Evolutionary conservation across 2,113 vertebrate species (phyloP).

Genomic region (Microcebus jonahi): DNA sequence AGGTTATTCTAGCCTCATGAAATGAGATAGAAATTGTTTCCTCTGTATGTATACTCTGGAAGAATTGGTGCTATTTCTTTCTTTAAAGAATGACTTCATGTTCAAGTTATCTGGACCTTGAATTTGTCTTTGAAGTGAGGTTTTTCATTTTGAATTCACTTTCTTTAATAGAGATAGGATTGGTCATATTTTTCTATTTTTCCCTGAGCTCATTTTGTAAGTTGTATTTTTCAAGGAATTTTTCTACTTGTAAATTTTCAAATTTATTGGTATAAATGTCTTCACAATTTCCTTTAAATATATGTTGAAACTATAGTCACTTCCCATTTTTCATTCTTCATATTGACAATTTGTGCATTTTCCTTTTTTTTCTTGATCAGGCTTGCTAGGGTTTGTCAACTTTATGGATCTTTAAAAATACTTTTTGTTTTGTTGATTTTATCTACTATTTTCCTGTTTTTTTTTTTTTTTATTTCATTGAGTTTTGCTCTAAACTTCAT

Average conservation of each 20-base stretch:
- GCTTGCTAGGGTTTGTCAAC: background rate
- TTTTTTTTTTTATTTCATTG: background rate
- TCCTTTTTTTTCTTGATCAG: background rate
- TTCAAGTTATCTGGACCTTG: background rate
- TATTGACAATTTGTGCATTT: background rate
- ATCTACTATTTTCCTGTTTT: background rate
- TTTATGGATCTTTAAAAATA: background rate
- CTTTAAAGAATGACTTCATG: background rate
- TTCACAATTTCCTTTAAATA: background rate
- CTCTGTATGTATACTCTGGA: background rate
- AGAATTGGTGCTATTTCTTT: background rate
- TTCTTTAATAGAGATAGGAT: background rate
- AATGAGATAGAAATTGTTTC: background rate
- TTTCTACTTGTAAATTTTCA: constrained; percentile 9
- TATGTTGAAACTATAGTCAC: background rate
- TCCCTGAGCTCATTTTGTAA: background rate
- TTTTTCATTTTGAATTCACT: background rate
- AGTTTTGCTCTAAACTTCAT: background rate
- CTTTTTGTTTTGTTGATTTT: background rate
- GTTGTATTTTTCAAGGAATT: background rate
- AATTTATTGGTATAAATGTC: background rate
- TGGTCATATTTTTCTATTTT: background rate
- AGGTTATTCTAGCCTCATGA: background rate
- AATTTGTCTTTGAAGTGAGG: background rate
- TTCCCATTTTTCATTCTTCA: background rate